Conservation (phyloP, 2,113 vertebrate species). For the Fulmarus glacialis region DNA sequence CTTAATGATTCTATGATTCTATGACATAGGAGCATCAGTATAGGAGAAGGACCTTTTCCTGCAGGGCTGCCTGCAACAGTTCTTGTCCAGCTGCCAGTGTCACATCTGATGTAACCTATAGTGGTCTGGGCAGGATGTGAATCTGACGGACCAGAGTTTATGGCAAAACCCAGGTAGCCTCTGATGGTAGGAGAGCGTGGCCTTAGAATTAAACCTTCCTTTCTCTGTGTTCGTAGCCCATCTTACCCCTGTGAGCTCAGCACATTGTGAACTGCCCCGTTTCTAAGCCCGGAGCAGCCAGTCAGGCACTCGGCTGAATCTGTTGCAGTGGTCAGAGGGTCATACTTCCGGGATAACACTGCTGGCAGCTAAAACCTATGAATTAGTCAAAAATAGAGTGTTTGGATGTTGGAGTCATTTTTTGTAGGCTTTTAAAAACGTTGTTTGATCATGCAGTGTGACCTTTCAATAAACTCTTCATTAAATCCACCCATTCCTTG, state of each 20-base stretch:
- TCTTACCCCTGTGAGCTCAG: not conserved
- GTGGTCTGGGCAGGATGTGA: not conserved
- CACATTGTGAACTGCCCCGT: accelerated
- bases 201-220: not conserved
- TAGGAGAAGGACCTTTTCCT: not conserved
- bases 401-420: not conserved
- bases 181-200: not conserved
- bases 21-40: accelerated
- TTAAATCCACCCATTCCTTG: not conserved
- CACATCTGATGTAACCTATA: not conserved
- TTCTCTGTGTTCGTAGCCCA: accelerated
- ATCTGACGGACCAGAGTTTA: not conserved
- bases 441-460: not conserved
- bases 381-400: not conserved
- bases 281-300: not conserved
- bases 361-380: not conserved
- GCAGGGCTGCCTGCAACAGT: not conserved
- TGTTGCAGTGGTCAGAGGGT: not conserved
- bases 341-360: not conserved
- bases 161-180: not conserved
- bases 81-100: not conserved
- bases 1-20: too few species aligned
- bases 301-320: accelerated
- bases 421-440: not conserved
- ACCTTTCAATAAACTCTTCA: not conserved